These are phyloP conservation scores for Imbricaverruca yamaguchii DNA, from an alignment of 2,888 invertebrate genomes.

Conservation along the genomic window DNA sequence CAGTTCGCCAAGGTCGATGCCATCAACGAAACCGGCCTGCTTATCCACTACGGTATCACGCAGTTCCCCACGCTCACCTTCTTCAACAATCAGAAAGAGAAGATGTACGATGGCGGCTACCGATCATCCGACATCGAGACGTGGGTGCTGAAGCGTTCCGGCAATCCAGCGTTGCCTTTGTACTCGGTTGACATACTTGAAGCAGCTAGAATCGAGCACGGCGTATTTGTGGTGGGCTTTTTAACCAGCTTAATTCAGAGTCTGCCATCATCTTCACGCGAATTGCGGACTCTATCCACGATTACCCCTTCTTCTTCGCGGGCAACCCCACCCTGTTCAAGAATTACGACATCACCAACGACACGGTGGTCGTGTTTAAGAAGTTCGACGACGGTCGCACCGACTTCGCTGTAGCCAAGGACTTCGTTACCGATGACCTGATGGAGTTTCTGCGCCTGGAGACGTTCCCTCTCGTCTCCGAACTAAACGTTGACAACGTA, in stretches of 20 bases:
- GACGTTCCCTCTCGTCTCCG: background rate
- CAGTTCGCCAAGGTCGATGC: constrained; percentile 21
- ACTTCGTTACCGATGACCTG: constrained; percentile 8
- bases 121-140: background rate
- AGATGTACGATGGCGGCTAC: constrained; percentile 22
- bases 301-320: constrained; percentile 6
- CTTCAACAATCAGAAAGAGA: constrained; percentile 17
- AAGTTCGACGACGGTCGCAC: constrained; percentile 18
- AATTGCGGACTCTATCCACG: constrained; percentile 7
- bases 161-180: background rate
- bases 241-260: background rate
- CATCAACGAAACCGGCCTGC: constrained; percentile 2
- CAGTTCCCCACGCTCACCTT: constrained; percentile 19
- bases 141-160: constrained; percentile 12
- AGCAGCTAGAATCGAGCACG: background rate
- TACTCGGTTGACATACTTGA: background rate
- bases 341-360: background rate
- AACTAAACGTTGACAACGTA: constrained; percentile 10
- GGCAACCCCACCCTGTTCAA: background rate
- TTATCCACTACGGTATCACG: constrained; percentile 9
- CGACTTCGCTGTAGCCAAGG: background rate
- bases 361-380: constrained; percentile 17
- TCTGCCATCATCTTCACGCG: background rate
- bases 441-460: background rate
- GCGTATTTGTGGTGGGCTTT: constrained; percentile 3